Conservation (phyloP, 2,797 vertebrate genomes). For the Rhinoraja longicauda region DNA sequence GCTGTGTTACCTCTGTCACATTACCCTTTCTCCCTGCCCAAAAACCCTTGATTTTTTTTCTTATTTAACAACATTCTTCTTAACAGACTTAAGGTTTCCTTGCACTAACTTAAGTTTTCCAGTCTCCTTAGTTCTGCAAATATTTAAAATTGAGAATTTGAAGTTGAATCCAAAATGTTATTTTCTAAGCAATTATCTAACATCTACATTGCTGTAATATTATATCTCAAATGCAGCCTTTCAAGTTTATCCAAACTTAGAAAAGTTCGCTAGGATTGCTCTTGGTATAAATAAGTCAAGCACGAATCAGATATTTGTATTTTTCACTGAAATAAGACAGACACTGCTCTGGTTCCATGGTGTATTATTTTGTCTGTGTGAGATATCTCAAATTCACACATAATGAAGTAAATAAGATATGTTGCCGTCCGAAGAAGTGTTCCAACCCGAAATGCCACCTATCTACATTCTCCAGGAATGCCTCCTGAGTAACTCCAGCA, state of each 20-base stretch:
- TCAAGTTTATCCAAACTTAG: neutral
- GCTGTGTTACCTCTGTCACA: neutral
- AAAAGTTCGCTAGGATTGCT: neutral
- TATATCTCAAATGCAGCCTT: neutral
- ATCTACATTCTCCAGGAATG: too few relatives aligned
- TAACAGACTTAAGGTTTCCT: neutral
- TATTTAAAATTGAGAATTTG: neutral
- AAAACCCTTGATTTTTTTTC: neutral
- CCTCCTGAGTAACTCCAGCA: too few relatives aligned
- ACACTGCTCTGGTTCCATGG: neutral
- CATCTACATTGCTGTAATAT: neutral
- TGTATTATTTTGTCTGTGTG: too few relatives aligned
- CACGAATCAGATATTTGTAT: neutral
- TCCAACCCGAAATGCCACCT: too few relatives aligned
- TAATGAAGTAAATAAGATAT: neutral
- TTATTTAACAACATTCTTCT: neutral
- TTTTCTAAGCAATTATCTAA: neutral
- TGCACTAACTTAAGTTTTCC: neutral
- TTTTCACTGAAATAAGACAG: neutral
- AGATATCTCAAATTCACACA: neutral
- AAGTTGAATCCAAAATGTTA: neutral
- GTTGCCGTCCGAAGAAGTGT: neutral
- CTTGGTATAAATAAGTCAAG: neutral
- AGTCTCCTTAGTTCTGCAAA: neutral
- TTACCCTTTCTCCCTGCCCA: neutral